phyloP scores from a whole-genome alignment of 2,113 vertebrate genomes.

The Mionectes macconnelli region DNA sequence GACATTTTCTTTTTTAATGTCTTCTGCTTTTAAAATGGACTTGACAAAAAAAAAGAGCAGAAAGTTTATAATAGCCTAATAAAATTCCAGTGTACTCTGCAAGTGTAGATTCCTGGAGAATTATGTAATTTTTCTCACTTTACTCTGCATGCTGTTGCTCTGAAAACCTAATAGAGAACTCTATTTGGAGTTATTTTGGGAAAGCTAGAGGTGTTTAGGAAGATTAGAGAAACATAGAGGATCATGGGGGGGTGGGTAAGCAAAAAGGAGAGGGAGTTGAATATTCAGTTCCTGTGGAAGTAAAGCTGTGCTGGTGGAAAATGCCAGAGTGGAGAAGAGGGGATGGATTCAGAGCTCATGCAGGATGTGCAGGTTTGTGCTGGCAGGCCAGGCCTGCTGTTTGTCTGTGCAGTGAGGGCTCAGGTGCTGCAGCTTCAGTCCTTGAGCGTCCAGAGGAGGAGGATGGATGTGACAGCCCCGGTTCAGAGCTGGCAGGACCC shows the following conservation, averaged over 20 bases:
- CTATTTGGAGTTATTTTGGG: neutral
- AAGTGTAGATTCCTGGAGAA: neutral
- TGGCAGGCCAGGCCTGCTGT: neutral
- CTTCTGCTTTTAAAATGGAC: neutral
- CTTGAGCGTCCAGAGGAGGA: neutral
- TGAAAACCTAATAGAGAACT: neutral
- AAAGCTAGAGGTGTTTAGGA: neutral
- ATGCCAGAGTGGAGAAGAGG: neutral
- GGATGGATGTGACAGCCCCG: accelerated
- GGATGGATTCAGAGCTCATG: neutral
- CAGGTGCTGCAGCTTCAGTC: neutral
- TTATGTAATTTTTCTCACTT: neutral
- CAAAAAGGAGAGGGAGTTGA: neutral
- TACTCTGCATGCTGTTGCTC: neutral
- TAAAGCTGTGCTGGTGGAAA: neutral
- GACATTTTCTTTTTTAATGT: neutral
- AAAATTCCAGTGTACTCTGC: neutral
- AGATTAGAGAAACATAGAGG: neutral
- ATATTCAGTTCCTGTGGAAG: neutral
- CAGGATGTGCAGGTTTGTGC: neutral
- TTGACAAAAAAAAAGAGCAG: neutral
- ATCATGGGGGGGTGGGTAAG: neutral
- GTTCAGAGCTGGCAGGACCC: neutral
- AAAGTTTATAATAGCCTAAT: neutral
- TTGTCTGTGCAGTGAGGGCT: neutral